Conservation (phyloP, 23 tunicate genomes). For the Clavelina lepadiformis region DNA sequence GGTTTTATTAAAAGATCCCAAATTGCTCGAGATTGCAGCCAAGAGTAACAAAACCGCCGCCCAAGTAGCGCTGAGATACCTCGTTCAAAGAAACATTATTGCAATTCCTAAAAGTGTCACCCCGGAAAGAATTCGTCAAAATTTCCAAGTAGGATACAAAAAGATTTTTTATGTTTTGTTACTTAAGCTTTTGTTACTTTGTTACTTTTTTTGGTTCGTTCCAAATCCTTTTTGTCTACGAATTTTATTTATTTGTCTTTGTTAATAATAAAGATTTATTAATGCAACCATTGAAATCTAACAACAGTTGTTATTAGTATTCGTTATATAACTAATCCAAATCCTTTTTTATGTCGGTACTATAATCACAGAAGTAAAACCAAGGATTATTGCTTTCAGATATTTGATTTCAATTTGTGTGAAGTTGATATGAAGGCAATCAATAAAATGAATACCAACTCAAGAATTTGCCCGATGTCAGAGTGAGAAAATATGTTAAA, state of each 20-base stretch:
- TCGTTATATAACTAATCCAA: too few species aligned
- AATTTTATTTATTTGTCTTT: too few species aligned
- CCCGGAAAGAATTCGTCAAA: constrained; percentile 39
- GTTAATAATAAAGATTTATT: too few species aligned
- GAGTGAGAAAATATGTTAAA: too few species aligned
- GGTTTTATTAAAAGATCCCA: constrained; percentile 49
- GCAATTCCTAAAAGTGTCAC: constrained; percentile 82
- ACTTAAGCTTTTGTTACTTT: too few species aligned
- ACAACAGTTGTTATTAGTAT: too few species aligned
- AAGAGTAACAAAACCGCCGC: constrained; percentile 57
- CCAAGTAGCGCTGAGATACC: constrained; percentile 70
- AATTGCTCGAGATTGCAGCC: constrained; percentile 43
- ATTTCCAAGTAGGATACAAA: constrained; percentile 42
- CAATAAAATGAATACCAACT: constrained; percentile 20
- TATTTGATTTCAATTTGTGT: constrained; percentile 40
- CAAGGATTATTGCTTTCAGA: constrained; percentile 8
- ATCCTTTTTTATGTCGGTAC: too few species aligned
- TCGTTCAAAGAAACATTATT: constrained; percentile 62
- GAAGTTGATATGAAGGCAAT: constrained; percentile 54
- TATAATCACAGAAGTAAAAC: too few species aligned
- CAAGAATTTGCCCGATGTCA: constrained; percentile 43
- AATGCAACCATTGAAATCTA: too few species aligned
- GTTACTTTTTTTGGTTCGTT: too few species aligned
- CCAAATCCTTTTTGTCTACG: too few species aligned
- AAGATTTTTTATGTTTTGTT: too few species aligned